Conservation (phyloP, 2,797 vertebrate genomes). For the Diglossa cyanea region DNA sequence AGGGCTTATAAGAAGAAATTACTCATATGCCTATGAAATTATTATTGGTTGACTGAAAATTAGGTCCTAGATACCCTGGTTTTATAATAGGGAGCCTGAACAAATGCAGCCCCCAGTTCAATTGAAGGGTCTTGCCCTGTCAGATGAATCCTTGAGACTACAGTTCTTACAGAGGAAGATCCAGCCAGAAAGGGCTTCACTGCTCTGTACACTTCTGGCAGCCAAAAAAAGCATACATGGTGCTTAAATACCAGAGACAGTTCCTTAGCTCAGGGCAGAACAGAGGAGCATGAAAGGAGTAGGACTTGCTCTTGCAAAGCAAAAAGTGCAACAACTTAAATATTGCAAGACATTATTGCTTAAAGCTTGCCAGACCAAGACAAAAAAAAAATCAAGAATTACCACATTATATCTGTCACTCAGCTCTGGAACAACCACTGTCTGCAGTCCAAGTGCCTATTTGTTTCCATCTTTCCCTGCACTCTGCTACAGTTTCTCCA, state of each 20-base stretch:
- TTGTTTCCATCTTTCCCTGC: neutral
- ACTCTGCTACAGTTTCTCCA: neutral
- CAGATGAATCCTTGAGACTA: neutral
- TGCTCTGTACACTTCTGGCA: rapidly evolving
- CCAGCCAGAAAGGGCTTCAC: neutral
- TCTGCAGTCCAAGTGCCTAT: rapidly evolving
- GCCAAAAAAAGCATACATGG: neutral
- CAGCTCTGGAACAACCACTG: neutral
- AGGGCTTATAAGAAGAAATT: neutral
- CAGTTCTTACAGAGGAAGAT: neutral
- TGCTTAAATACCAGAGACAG: neutral
- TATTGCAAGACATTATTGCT: neutral
- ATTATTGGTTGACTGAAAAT: neutral
- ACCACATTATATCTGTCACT: neutral
- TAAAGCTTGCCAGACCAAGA: neutral
- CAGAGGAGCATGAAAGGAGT: neutral
- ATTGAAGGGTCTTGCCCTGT: rapidly evolving
- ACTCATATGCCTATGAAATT: neutral
- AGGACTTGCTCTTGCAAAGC: neutral
- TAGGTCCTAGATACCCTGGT: neutral
- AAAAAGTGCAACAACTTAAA: neutral
- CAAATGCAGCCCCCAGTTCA: neutral
- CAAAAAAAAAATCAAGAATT: neutral
- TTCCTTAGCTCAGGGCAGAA: neutral
- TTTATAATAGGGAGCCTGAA: neutral